Evolutionary conservation across 1,140 invertebrate genomes (phyloP).

Genomic region (Eulimnadia texana): DNA sequence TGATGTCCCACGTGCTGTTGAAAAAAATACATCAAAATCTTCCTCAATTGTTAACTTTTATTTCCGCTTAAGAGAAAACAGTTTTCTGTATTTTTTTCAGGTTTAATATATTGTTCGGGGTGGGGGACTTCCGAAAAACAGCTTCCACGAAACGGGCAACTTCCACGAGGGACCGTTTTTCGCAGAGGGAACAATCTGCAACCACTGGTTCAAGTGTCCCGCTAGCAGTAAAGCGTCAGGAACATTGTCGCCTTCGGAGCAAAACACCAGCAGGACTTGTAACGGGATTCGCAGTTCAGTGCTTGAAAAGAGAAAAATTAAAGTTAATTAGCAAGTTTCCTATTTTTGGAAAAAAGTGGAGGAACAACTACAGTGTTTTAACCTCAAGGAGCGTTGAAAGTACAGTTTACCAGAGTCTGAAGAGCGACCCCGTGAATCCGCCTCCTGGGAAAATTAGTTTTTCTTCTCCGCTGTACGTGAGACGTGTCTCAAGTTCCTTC

Average conservation of each 20-base stretch:
- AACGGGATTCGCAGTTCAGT: neutral
- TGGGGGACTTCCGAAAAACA: neutral
- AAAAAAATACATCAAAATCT: neutral
- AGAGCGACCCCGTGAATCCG: neutral
- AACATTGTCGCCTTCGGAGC: neutral
- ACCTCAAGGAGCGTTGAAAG: too few relatives aligned
- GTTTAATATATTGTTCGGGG: neutral
- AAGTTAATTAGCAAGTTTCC: too few relatives aligned
- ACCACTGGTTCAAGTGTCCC: neutral
- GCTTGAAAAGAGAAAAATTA: neutral
- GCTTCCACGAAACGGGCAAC: neutral
- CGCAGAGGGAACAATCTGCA: neutral
- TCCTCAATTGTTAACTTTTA: neutral
- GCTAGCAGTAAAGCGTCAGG: neutral
- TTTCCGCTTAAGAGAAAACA: neutral
- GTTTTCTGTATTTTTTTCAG: too few relatives aligned
- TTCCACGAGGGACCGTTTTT: neutral
- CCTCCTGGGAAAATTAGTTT: neutral
- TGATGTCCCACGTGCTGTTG: neutral
- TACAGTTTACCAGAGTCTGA: neutral
- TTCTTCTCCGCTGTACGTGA: neutral
- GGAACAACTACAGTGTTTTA: neutral
- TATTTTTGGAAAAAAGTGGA: neutral
- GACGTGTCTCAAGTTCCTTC: neutral
- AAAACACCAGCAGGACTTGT: neutral